Evolutionary conservation across 2,888 invertebrate genomes (phyloP).

Genomic region (Euplexia lucipara): DNA sequence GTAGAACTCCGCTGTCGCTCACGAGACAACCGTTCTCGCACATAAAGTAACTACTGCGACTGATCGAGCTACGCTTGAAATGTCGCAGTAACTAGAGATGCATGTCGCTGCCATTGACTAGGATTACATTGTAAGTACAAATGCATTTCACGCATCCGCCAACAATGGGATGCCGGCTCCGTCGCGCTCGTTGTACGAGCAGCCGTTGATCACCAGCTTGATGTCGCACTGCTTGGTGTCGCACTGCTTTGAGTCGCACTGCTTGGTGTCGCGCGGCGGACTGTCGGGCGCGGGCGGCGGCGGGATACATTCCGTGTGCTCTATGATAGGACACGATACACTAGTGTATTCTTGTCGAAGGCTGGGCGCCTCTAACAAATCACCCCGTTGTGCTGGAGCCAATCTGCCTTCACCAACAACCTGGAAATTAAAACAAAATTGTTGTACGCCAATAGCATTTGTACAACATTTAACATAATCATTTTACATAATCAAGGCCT

Average conservation of each 20-base stretch:
- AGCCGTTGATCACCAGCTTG: constrained; percentile 84
- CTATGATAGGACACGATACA: constrained; percentile 94
- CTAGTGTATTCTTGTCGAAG: constrained; percentile 90
- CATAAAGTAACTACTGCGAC: constrained; percentile 31
- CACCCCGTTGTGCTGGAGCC: constrained; percentile 86
- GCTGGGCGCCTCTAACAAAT: constrained; percentile 87
- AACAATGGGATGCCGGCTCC: constrained; percentile 84
- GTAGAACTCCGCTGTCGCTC: constrained; percentile 22
- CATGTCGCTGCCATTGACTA: constrained; percentile 73
- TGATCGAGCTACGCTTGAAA: constrained; percentile 54
- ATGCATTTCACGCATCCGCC: constrained; percentile 76
- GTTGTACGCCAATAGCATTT: too few relatives aligned
- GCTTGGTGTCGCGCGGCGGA: constrained; percentile 55
- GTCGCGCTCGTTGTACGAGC: constrained; percentile 77
- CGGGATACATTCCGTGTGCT: constrained; percentile 79
- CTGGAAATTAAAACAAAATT: constrained; percentile 70
- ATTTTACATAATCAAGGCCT: too few relatives aligned
- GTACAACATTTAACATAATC: too few relatives aligned
- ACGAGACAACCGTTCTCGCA: constrained; percentile 30
- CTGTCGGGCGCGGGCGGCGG: constrained; percentile 38
- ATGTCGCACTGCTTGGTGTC: constrained; percentile 75
- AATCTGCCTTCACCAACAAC: constrained; percentile 91
- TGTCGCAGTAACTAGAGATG: constrained; percentile 49
- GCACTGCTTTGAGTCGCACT: constrained; percentile 22
- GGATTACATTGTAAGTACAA: constrained; percentile 66